Evolutionary conservation across 2,888 invertebrate species (phyloP).

Genomic region (Pelosia muscerda): DNA sequence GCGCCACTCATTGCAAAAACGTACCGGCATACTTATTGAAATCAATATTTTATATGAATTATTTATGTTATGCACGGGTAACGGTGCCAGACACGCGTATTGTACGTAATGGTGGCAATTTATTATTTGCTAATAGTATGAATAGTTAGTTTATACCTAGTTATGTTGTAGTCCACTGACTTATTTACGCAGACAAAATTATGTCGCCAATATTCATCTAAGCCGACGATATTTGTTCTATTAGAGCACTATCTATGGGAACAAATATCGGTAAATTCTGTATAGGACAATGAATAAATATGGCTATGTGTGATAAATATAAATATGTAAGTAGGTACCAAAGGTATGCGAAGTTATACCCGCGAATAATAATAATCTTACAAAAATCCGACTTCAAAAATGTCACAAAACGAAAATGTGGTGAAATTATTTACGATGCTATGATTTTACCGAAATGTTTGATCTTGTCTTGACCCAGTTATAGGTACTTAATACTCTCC

Average conservation of each 20-base stretch:
- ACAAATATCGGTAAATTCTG: not conserved
- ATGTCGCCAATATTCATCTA: too few relatives aligned
- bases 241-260: too few relatives aligned
- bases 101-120: constrained; percentile 9
- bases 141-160: not conserved
- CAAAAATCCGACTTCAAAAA: not conserved
- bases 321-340: too few relatives aligned
- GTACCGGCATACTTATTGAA: constrained; percentile 24
- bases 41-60: constrained; percentile 56
- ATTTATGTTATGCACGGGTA: constrained; percentile 50
- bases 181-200: too few relatives aligned
- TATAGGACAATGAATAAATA: not conserved
- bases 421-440: too few relatives aligned
- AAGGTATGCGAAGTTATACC: too few relatives aligned
- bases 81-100: constrained; percentile 43
- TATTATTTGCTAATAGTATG: not conserved
- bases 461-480: not conserved
- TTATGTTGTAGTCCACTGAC: not conserved
- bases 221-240: too few relatives aligned
- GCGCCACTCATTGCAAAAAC: constrained; percentile 30
- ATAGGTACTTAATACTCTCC: not conserved
- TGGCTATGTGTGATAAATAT: too few relatives aligned
- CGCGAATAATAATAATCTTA: not conserved
- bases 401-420: not conserved
- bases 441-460: not conserved